These are phyloP conservation scores for Conus canariensis DNA, from an alignment of 2,888 invertebrate genomes.

Conservation along the genomic window DNA sequence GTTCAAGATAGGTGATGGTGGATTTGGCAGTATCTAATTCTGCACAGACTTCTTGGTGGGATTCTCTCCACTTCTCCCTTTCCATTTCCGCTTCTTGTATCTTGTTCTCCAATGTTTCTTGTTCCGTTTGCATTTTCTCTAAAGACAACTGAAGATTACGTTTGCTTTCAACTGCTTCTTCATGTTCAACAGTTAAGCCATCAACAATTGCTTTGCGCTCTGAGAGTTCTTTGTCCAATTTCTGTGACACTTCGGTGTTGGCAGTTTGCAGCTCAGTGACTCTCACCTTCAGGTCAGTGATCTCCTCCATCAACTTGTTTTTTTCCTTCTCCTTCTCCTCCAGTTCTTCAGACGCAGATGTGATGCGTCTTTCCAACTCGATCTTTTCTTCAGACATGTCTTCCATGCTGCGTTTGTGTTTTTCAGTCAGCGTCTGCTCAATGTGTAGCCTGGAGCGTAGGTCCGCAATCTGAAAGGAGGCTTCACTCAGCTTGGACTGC, in stretches of 20 bases:
- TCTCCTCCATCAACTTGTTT: constrained; percentile 39
- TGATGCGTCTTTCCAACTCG: constrained; percentile 43
- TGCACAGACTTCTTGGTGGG: constrained; percentile 4
- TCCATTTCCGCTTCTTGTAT: constrained; percentile 24
- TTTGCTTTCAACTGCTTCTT: neutral
- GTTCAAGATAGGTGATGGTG: neutral
- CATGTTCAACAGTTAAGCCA: neutral
- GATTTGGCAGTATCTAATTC: constrained; percentile 24
- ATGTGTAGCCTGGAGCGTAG: constrained; percentile 59
- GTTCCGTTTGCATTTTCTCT: neutral
- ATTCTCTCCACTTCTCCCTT: constrained; percentile 37
- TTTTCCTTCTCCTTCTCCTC: constrained; percentile 46
- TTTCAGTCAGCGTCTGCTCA: constrained; percentile 58
- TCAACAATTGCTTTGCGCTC: neutral
- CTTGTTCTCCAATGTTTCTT: neutral
- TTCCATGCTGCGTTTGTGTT: constrained; percentile 52
- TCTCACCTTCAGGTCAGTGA: constrained; percentile 40
- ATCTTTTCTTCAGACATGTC: constrained; percentile 34
- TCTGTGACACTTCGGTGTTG: neutral
- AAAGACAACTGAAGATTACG: neutral
- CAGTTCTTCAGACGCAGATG: constrained; percentile 39
- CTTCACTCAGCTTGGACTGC: constrained; percentile 46
- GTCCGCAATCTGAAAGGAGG: constrained; percentile 58
- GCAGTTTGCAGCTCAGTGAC: constrained; percentile 43
- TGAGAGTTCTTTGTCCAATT: constrained; percentile 25